phyloP scores from a whole-genome alignment of 2,113 vertebrate genomes.

The Nanorana parkeri region DNA sequence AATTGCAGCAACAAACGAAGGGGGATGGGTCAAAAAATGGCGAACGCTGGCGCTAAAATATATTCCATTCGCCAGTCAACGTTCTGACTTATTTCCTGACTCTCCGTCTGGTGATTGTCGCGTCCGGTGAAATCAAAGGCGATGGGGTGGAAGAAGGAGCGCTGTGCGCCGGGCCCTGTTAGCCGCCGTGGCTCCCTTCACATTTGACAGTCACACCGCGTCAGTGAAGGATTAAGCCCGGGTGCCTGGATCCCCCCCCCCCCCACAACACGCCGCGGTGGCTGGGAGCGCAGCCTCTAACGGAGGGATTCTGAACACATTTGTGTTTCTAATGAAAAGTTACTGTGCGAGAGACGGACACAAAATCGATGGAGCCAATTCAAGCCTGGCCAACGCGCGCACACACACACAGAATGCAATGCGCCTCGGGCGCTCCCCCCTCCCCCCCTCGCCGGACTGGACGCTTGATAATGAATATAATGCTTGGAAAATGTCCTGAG shows the following conservation, averaged over 20 bases:
- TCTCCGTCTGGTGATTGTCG: not conserved
- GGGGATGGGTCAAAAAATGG: too few species aligned
- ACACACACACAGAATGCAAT: conserved; percentile 16
- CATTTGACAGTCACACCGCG: conserved; percentile 51
- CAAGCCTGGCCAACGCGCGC: conserved; percentile 61
- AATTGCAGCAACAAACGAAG: too few species aligned
- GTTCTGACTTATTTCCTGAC: too few species aligned
- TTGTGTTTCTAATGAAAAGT: conserved; percentile 72
- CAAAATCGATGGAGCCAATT: conserved; percentile 75
- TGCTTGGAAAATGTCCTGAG: not conserved
- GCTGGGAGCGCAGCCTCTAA: conserved; percentile 61
- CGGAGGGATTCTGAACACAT: conserved; percentile 67
- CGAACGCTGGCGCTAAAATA: not conserved
- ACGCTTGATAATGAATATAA: conserved; percentile 42
- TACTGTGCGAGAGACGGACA: conserved; percentile 66
- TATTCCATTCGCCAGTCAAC: too few species aligned
- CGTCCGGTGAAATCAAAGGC: not conserved
- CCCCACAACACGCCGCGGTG: conserved; percentile 38
- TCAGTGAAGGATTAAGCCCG: conserved; percentile 46
- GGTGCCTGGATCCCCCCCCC: not conserved
- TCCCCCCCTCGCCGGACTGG: not conserved
- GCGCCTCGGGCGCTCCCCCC: not conserved
- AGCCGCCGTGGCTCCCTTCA: not conserved
- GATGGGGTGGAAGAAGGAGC: too few species aligned
- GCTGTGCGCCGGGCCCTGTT: too few species aligned